These are phyloP conservation scores for Mycetomoellerius zeteki DNA, from an alignment of 1,140 invertebrate genomes.

Conservation along the genomic window DNA sequence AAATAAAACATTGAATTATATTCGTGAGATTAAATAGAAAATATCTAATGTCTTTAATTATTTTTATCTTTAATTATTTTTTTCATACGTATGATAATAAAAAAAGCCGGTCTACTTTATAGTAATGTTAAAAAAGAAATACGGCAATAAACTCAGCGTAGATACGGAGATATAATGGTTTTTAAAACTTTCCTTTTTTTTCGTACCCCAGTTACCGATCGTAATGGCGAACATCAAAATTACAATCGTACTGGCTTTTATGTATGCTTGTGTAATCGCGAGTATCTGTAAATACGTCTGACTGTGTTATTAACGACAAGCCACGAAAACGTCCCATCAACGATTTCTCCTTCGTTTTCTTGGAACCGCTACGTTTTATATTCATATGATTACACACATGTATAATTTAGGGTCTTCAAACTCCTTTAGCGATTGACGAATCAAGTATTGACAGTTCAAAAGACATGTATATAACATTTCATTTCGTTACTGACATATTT, in stretches of 20 bases:
- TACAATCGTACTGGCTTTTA: constrained; percentile 19
- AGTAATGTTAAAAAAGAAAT: background rate
- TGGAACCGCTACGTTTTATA: constrained; percentile 29
- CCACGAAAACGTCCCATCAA: constrained; percentile 52
- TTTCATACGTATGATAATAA: background rate
- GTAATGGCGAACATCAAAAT: constrained; percentile 21
- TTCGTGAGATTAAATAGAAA: background rate
- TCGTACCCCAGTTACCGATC: background rate
- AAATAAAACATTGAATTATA: background rate
- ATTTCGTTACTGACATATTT: background rate
- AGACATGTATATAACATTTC: background rate
- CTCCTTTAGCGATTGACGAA: background rate
- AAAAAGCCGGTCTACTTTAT: background rate
- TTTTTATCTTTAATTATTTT: constrained; percentile 11
- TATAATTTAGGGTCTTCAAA: constrained; percentile 59
- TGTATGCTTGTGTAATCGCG: background rate
- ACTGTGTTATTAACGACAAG: constrained; percentile 39
- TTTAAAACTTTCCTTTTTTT: constrained; percentile 36
- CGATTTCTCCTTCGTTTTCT: constrained; percentile 66
- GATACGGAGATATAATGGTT: background rate
- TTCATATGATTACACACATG: constrained; percentile 27
- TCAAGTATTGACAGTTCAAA: constrained; percentile 14
- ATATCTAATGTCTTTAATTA: background rate
- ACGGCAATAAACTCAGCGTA: background rate
- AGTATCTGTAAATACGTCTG: constrained; percentile 20